phyloP scores from a whole-genome alignment of 2,888 invertebrate genomes.

The Lycophotia porphyrea region DNA sequence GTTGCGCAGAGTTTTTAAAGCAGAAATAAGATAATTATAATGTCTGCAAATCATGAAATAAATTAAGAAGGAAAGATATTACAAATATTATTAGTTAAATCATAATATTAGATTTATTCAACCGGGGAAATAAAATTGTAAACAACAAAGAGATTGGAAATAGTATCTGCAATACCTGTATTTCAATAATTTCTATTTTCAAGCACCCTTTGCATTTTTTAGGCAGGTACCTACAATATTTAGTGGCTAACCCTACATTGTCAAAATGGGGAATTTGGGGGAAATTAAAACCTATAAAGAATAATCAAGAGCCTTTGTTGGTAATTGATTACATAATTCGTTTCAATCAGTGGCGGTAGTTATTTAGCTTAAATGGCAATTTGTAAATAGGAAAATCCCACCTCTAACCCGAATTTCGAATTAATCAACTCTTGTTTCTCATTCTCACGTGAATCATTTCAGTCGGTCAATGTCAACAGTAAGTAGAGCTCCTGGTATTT shows the following conservation, averaged over 20 bases:
- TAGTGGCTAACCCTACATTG: neutral
- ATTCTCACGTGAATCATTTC: slow-evolving; percentile 79
- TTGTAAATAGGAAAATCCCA: slow-evolving; percentile 70
- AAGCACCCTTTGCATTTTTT: neutral
- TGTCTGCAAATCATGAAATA: neutral
- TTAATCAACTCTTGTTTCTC: slow-evolving; percentile 74
- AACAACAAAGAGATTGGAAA: slow-evolving; percentile 1
- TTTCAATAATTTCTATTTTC: neutral
- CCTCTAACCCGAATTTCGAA: slow-evolving; percentile 66
- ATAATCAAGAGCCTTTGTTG: neutral
- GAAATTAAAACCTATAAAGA: neutral
- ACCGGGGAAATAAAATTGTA: neutral
- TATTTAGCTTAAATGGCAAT: slow-evolving; percentile 23
- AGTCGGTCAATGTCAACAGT: slow-evolving; percentile 85
- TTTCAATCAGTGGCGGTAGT: neutral
- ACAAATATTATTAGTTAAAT: neutral
- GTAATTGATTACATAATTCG: neutral
- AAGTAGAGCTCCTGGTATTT: slow-evolving; percentile 70
- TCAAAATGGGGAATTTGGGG: slow-evolving; percentile 10
- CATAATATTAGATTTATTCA: neutral
- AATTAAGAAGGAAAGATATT: neutral
- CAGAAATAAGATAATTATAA: neutral
- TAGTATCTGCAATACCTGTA: slow-evolving; percentile 5
- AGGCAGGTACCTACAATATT: neutral
- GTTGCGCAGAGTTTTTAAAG: neutral